Conservation (phyloP, 2,888 invertebrate species). For the Drosophila neonasuta region DNA sequence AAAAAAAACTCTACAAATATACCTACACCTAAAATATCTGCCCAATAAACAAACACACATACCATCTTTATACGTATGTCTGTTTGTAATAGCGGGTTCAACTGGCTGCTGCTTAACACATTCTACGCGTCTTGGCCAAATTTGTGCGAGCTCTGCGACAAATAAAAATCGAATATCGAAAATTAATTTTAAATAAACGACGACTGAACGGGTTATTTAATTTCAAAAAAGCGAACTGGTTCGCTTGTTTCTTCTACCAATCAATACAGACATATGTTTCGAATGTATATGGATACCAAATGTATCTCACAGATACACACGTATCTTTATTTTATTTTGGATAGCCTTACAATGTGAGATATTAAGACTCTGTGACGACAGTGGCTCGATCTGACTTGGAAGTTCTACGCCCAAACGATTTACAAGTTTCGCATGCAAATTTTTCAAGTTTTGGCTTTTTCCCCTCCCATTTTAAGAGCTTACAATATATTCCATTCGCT, state of each 20-base stretch:
- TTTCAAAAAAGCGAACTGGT: slow-evolving; percentile 61
- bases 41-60: slow-evolving; percentile 9
- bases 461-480: slow-evolving; percentile 3
- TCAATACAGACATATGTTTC: slow-evolving; percentile 12
- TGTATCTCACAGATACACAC: slow-evolving; percentile 18
- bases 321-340: neutral
- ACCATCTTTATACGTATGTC: neutral
- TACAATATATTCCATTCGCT: slow-evolving; percentile 13
- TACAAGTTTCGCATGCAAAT: slow-evolving; percentile 67
- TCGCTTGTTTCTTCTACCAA: slow-evolving; percentile 33
- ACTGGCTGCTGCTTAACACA: slow-evolving; percentile 49
- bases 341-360: slow-evolving; percentile 32
- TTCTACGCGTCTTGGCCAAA: slow-evolving; percentile 63
- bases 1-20: slow-evolving; percentile 15
- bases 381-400: slow-evolving; percentile 1
- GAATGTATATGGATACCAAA: neutral
- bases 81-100: slow-evolving; percentile 35
- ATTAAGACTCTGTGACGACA: slow-evolving; percentile 43
- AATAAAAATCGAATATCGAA: slow-evolving; percentile 48
- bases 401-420: slow-evolving; percentile 52
- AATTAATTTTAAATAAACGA: slow-evolving; percentile 65
- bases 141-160: slow-evolving; percentile 44
- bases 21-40: slow-evolving; percentile 24
- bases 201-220: slow-evolving; percentile 61
- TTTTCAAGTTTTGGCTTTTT: slow-evolving; percentile 41